phyloP scores from a whole-genome alignment of 2,113 vertebrate genomes.

The Tenrec ecaudatus region DNA sequence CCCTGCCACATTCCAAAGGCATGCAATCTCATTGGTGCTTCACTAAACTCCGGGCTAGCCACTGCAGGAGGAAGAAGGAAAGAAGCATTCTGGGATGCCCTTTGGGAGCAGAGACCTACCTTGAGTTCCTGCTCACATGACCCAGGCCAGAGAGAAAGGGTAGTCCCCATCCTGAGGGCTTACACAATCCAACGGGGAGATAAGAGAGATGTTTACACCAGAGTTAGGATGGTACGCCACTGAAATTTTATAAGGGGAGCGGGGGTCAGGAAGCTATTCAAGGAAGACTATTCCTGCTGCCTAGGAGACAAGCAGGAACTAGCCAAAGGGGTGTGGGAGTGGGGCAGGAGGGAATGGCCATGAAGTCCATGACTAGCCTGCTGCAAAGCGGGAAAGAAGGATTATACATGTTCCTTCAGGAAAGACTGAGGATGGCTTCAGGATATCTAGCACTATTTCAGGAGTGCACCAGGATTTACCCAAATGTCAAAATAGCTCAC shows the following conservation, averaged over 20 bases:
- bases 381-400: too few relatives aligned
- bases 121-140: neutral
- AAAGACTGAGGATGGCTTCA: too few relatives aligned
- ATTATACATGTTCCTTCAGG: too few relatives aligned
- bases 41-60: neutral
- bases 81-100: neutral
- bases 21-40: neutral
- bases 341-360: too few relatives aligned
- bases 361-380: too few relatives aligned
- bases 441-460: too few relatives aligned
- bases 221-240: neutral
- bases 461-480: too few relatives aligned
- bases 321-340: neutral
- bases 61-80: neutral
- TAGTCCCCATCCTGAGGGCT: neutral
- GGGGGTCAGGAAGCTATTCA: neutral
- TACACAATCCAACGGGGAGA: neutral
- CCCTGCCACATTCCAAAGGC: neutral
- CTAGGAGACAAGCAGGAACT: neutral
- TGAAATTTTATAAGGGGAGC: neutral
- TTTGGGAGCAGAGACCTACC: too few relatives aligned
- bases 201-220: neutral
- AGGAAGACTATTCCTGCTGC: neutral
- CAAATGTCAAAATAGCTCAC: too few relatives aligned
- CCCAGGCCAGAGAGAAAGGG: conserved; percentile 17